A percentile compares a stretch with the other conserved stretches of the same genome.
Evolutionary conservation across 2,113 vertebrate genomes (phyloP).

Genomic region (Gracilinanus agilis): DNA sequence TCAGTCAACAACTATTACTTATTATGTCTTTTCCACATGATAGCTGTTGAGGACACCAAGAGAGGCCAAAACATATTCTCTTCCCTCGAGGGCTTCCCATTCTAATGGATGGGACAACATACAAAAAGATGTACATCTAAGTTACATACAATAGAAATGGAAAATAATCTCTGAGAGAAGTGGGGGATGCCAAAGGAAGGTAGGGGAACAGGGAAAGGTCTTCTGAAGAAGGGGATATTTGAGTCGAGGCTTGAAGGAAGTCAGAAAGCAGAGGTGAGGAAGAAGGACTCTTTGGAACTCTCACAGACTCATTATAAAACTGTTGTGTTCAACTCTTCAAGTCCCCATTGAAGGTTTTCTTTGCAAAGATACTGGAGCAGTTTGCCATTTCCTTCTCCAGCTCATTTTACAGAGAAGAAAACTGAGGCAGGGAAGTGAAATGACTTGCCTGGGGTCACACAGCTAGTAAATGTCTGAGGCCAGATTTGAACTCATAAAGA

Average conservation of each 20-base stretch:
- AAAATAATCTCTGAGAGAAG: neutral
- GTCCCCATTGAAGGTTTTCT: too few relatives aligned
- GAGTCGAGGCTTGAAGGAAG: neutral
- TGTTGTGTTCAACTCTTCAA: too few relatives aligned
- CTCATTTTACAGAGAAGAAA: too few relatives aligned
- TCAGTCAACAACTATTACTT: neutral
- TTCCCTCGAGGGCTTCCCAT: neutral
- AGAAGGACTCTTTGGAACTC: neutral
- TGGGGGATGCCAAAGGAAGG: neutral
- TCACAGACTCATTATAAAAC: neutral
- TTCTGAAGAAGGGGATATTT: neutral
- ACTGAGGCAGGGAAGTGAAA: too few relatives aligned
- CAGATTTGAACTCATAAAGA: too few relatives aligned
- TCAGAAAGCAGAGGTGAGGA: neutral
- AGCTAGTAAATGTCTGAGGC: too few relatives aligned
- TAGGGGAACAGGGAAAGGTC: neutral
- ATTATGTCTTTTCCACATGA: neutral
- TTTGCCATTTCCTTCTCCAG: too few relatives aligned
- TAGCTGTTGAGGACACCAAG: neutral
- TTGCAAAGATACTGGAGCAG: too few relatives aligned
- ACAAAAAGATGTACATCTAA: neutral
- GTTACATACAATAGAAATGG: neutral
- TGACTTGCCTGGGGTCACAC: too few relatives aligned
- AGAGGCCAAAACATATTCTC: neutral
- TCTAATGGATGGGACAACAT: neutral